Base-by-base conservation (phyloP, 2,888 invertebrate genomes). In the Drosophila quinaria region DNA sequence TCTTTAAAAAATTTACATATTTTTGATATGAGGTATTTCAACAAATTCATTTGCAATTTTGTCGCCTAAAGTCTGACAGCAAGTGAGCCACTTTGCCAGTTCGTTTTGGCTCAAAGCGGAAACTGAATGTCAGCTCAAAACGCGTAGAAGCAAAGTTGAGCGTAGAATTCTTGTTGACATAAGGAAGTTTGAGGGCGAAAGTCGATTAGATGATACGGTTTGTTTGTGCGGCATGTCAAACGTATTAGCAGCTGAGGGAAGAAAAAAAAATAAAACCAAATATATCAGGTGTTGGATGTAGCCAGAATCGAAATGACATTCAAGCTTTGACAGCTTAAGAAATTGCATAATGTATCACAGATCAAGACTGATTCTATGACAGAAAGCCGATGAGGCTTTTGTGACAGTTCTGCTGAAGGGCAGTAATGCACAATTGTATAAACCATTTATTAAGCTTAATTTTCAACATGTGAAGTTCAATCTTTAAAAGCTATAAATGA, bases 191-290 rank as follows among this genome's bases (percentile, higher is more conserved):
- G 15, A n/a, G 17, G n/a, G 47, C 41, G n/a, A 54, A 71, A 62
- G 78, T 73, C 73, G 75, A 79, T 75, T 70, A 65, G 67, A 70
- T 63, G 63, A 63, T 58, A 61, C 55, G 70, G 70, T 78, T 70
- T 70, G 67, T 65, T 59, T 68, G 47, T 64, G 63, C 25, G 73
- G 49, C 54, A 66, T 60, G 62, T 55, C 64, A 78, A 66, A 67
- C 55, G 75, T 72, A 75, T 72, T 69, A 78, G 58, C 66, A 61
- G 50, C 62, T 39, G 42, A 62, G 69, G 60, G 54, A 52, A 71
- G 37, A 61, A 31, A 55, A 25, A 22, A 15, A 25, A 33, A 8
- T 11, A 22, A 31, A 35, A 33, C 8, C 15, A 39, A 49, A 49
- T 55, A 39, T 55, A 39, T 47, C 31, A 62, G 55, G 46, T 62